Conservation (phyloP, 2,888 invertebrate genomes). For the Ischnura elegans region DNA sequence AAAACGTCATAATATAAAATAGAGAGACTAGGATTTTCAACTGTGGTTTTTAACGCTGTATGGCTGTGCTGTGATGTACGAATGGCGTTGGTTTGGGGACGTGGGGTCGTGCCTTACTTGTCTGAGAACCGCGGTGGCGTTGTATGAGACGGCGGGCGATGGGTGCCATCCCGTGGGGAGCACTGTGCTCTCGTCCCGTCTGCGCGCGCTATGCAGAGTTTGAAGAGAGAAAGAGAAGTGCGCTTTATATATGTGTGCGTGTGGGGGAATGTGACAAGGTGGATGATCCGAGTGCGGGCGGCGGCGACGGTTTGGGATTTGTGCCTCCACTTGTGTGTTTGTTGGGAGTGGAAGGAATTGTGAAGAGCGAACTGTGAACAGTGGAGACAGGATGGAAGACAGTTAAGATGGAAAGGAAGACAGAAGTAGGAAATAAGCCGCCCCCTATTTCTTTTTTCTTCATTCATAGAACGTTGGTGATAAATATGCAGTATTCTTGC, state of each 20-base stretch:
- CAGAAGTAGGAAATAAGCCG: no score
- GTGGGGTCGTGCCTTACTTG: background rate
- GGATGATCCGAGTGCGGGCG: background rate
- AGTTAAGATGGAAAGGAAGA: background rate
- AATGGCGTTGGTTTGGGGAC: background rate
- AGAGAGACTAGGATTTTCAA: no score
- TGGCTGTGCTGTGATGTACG: no score
- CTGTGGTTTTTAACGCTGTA: no score
- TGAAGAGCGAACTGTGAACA: background rate
- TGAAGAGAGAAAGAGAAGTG: background rate
- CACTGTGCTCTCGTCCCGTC: background rate
- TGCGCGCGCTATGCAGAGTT: background rate
- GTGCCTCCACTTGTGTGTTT: background rate
- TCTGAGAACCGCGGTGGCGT: background rate
- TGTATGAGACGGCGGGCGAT: background rate
- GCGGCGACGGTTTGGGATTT: background rate
- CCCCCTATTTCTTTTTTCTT: no score
- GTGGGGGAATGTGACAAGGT: background rate
- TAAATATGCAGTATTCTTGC: no score
- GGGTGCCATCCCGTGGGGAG: background rate
- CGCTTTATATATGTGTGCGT: background rate
- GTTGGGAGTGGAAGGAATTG: background rate
- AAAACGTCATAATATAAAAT: no score
- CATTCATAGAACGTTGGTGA: background rate
- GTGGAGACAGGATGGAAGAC: no score